These are phyloP conservation scores for Strongylocentrotus purpuratus DNA, from an alignment of 35 echinoderm and acorn worm genomes.

Conservation along the genomic window DNA sequence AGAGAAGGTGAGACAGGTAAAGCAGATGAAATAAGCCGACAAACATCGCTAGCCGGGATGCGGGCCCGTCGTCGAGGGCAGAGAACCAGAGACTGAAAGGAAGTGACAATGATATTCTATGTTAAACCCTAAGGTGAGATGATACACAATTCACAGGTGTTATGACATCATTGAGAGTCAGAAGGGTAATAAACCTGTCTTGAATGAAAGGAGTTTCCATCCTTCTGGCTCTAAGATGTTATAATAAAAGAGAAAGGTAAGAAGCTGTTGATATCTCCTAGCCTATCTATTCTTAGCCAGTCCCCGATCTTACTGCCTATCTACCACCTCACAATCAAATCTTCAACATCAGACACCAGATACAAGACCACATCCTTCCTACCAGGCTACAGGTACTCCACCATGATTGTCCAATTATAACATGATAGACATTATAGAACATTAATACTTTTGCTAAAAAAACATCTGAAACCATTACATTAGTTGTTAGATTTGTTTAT, in stretches of 20 bases:
- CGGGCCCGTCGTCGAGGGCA: neutral
- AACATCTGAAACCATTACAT: too few relatives aligned
- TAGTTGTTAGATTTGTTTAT: too few relatives aligned
- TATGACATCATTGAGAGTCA: neutral
- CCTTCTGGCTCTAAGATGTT: neutral
- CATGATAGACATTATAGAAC: too few relatives aligned
- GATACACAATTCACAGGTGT: neutral
- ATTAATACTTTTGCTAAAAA: too few relatives aligned
- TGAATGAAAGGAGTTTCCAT: neutral
- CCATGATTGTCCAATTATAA: too few relatives aligned
- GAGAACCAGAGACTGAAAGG: neutral
- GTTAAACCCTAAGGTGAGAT: neutral
- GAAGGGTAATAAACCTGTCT: neutral
- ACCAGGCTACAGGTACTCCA: too few relatives aligned
- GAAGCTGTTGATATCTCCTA: neutral
- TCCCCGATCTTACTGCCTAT: neutral
- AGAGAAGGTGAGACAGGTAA: neutral
- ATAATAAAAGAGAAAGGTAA: neutral
- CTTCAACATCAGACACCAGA: neutral
- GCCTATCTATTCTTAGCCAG: neutral
- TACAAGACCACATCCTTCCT: neutral
- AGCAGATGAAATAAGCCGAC: constrained; percentile 1
- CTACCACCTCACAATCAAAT: neutral
- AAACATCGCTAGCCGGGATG: neutral
- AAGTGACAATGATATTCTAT: neutral